These are phyloP conservation scores for Drosophila setifemur DNA, from an alignment of 1,140 invertebrate genomes.

Conservation along the genomic window DNA sequence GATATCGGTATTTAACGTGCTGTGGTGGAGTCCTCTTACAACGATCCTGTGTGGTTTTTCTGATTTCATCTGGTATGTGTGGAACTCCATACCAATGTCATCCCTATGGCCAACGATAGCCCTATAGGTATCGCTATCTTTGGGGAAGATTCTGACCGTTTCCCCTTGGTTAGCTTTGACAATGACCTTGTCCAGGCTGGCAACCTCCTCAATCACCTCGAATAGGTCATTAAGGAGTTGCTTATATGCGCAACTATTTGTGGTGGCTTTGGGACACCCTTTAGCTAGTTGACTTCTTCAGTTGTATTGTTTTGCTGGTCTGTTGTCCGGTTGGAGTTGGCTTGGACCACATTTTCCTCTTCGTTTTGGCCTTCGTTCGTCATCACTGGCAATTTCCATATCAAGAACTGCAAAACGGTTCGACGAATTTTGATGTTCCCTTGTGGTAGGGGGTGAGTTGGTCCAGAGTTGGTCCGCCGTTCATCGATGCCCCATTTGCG, in stretches of 20 bases:
- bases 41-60: slow-evolving; percentile 10
- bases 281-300: background rate
- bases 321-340: too few relatives aligned
- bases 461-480: too few relatives aligned
- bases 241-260: background rate
- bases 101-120: slow-evolving; percentile 6
- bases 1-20: background rate
- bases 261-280: background rate
- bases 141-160: slow-evolving; percentile 10
- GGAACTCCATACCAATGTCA: background rate
- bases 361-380: too few relatives aligned
- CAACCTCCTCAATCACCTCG: background rate
- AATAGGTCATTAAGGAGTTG: background rate
- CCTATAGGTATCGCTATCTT: background rate
- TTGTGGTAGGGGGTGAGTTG: too few relatives aligned
- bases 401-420: too few relatives aligned
- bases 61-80: slow-evolving; percentile 10
- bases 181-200: background rate
- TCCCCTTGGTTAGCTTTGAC: slow-evolving; percentile 4
- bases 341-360: too few relatives aligned
- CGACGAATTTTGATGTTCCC: too few relatives aligned
- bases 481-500: too few relatives aligned
- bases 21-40: background rate
- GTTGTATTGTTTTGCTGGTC: too few relatives aligned
- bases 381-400: too few relatives aligned